Conservation (phyloP, 2,888 invertebrate species). For the Leucophenga maculata region DNA sequence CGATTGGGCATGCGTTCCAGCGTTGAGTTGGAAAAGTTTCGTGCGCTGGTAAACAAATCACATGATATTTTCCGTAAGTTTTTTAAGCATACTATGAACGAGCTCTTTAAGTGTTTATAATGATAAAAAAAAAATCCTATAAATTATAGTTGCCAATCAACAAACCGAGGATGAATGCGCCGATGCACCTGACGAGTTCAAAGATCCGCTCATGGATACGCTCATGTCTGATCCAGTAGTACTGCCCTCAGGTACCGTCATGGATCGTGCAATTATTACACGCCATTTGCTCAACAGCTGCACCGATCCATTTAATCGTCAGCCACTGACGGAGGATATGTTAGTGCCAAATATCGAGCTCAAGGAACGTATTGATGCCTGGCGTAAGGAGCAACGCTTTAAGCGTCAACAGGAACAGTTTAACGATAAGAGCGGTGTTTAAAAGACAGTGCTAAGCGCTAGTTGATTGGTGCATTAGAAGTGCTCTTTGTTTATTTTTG, state of each 20-base stretch:
- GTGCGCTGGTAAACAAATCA: slow-evolving; percentile 82
- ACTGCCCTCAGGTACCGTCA: slow-evolving; percentile 91
- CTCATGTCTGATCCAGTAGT: slow-evolving; percentile 96
- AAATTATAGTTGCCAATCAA: slow-evolving; percentile 79
- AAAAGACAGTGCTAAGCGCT: not conserved
- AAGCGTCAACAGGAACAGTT: slow-evolving; percentile 65
- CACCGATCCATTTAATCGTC: slow-evolving; percentile 98
- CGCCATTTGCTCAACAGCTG: slow-evolving; percentile 95
- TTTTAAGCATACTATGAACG: not conserved
- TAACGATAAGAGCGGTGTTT: slow-evolving; percentile 65
- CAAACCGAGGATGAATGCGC: slow-evolving; percentile 93
- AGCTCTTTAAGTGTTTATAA: too few species aligned
- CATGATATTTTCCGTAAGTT: slow-evolving; percentile 79
- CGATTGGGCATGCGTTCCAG: slow-evolving; percentile 87
- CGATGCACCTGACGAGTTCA: slow-evolving; percentile 96
- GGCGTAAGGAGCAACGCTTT: slow-evolving; percentile 84
- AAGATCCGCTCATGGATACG: slow-evolving; percentile 97
- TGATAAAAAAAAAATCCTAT: too few species aligned
- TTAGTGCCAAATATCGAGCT: slow-evolving; percentile 89
- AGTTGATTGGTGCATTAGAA: not conserved
- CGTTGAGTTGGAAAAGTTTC: slow-evolving; percentile 89
- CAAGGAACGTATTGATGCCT: slow-evolving; percentile 87
- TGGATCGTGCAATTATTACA: slow-evolving; percentile 95
- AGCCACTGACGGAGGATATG: slow-evolving; percentile 94
- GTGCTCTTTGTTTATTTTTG: not conserved